Conservation (phyloP, 1,140 invertebrate genomes). For the Chlorops oryzae region DNA sequence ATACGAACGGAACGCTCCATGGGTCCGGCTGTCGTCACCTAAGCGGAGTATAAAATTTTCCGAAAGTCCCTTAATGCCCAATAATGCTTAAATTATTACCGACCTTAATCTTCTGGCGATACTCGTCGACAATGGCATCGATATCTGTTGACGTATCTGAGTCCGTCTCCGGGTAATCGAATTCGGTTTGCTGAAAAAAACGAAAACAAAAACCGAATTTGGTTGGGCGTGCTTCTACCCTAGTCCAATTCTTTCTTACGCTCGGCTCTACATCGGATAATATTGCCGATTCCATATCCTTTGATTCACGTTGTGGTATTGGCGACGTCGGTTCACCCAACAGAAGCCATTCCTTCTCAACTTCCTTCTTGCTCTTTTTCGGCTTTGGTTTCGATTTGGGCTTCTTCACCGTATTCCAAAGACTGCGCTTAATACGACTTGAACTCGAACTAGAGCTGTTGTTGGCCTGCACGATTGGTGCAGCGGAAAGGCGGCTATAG, state of each 20-base stretch:
- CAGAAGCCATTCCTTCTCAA: constrained; percentile 46
- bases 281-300: constrained; percentile 41
- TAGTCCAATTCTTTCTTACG: constrained; percentile 20
- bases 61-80: too few relatives aligned
- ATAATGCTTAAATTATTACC: neutral
- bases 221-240: neutral
- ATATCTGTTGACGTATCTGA: constrained; percentile 47
- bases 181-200: constrained; percentile 33
- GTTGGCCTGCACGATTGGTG: constrained; percentile 28
- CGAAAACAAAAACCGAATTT: too few relatives aligned
- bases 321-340: constrained; percentile 45
- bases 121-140: constrained; percentile 46
- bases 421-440: constrained; percentile 29
- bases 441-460: constrained; percentile 20
- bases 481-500: constrained; percentile 41
- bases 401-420: constrained; percentile 39
- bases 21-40: constrained; percentile 44
- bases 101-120: constrained; percentile 44
- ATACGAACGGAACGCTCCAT: constrained; percentile 39
- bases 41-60: neutral
- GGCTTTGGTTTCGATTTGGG: constrained; percentile 29
- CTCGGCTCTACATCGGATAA: constrained; percentile 37
- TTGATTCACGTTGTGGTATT: constrained; percentile 27
- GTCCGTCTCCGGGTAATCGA: constrained; percentile 41
- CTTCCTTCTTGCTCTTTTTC: constrained; percentile 39